phyloP scores from a whole-genome alignment of 2,888 invertebrate species.

The Barypeithes pellucidus region DNA sequence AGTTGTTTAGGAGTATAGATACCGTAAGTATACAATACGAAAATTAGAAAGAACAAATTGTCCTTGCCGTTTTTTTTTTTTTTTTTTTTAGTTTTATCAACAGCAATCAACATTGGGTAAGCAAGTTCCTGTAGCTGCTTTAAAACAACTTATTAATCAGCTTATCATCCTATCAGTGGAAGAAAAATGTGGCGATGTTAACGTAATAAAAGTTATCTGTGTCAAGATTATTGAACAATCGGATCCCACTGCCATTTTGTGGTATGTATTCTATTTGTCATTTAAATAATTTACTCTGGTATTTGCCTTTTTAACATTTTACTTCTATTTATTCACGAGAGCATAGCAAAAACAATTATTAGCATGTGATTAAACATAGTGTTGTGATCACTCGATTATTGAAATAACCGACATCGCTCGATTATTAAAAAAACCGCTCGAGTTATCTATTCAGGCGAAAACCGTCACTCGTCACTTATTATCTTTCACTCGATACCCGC shows the following conservation, averaged over 20 bases:
- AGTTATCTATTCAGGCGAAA: too few relatives aligned
- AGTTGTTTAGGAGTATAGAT: constrained; percentile 72
- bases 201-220: constrained; percentile 83
- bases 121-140: constrained; percentile 78
- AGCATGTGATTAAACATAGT: too few relatives aligned
- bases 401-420: too few relatives aligned
- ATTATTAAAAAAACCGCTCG: too few relatives aligned
- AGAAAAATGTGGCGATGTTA: constrained; percentile 77
- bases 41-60: neutral
- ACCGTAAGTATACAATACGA: constrained; percentile 68
- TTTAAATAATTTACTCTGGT: too few relatives aligned
- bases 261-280: constrained; percentile 69
- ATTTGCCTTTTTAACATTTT: too few relatives aligned
- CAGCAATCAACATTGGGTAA: constrained; percentile 79
- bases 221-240: constrained; percentile 84
- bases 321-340: too few relatives aligned
- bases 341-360: too few relatives aligned
- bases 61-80: neutral
- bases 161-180: constrained; percentile 84
- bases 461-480: too few relatives aligned
- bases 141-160: constrained; percentile 82
- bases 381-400: too few relatives aligned
- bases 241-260: constrained; percentile 83
- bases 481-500: too few relatives aligned
- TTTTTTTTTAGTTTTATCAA: constrained; percentile 75